Evolutionary conservation across 1,140 invertebrate genomes (phyloP).

Genomic region (Papilio glaucus): DNA sequence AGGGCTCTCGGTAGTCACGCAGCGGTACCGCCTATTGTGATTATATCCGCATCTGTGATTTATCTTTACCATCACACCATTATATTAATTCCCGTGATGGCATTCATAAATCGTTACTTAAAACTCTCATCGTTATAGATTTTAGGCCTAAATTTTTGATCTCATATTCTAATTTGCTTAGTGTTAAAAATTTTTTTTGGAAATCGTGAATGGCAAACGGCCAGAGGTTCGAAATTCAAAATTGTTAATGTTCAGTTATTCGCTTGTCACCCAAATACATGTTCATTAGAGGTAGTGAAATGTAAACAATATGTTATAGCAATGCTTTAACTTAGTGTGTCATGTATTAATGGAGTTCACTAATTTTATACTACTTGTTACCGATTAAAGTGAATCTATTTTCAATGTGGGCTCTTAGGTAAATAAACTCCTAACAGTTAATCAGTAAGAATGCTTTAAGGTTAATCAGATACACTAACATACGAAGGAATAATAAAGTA

Average conservation of each 20-base stretch:
- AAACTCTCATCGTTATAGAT: conserved; percentile 76
- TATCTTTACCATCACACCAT: conserved; percentile 74
- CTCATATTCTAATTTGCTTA: conserved; percentile 83
- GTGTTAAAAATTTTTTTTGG: conserved; percentile 68
- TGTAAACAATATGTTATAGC: conserved; percentile 81
- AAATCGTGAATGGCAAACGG: conserved; percentile 71
- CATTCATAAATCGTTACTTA: conserved; percentile 79
- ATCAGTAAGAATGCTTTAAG: conserved; percentile 68
- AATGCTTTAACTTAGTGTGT: conserved; percentile 82
- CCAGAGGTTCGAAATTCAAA: conserved; percentile 76
- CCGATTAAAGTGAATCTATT: conserved; percentile 67
- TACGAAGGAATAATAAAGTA: conserved; percentile 66
- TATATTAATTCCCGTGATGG: conserved; percentile 71
- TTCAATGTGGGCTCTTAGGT: conserved; percentile 65
- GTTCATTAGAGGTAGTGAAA: conserved; percentile 76
- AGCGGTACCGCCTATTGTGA: conserved; percentile 81
- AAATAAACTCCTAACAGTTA: conserved; percentile 59
- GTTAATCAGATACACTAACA: conserved; percentile 61
- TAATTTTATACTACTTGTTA: conserved; percentile 79
- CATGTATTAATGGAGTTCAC: conserved; percentile 73
- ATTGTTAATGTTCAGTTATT: conserved; percentile 68
- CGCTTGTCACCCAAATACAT: conserved; percentile 70
- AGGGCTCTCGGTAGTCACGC: conserved; percentile 64
- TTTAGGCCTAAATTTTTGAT: conserved; percentile 83
- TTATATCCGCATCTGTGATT: conserved; percentile 78